Evolutionary conservation across 2,113 vertebrate genomes (phyloP), one percentile per base, ranked within the genome.

Genomic region (Hemiprocne comata): DNA sequence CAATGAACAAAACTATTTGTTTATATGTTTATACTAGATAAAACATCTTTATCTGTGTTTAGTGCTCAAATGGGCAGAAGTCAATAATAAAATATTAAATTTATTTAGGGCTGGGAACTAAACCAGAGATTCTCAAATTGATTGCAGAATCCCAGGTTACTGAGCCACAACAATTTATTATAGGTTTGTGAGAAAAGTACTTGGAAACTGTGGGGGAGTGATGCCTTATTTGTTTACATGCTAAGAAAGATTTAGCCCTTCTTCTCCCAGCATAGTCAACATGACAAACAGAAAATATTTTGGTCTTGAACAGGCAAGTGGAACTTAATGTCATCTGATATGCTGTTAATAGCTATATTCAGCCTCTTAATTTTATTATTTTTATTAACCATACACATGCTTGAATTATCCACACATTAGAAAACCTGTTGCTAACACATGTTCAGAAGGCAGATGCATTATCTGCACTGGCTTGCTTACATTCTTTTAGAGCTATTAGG

Each of bases 371-470:
- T 93, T 86, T 53, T 79, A 79, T 94, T 60, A 2, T 69, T 93
- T 83, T 88, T 73, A 77, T 87, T 93, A 84, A 36, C 3, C 0
- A 2, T 40, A 58, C 6, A 1, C 57, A 80, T 76, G 89, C 90
- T 85, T 91, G 69, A 23, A 51, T 82, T 75, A 84, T 36, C 62
- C 18, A 62, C 83, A 48, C 18, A 40, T 75, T 77, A 55, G 55
- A 84, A 89, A 83, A 94, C 87, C n/a, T 89, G 58, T 82, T 89
- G 46, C 20, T 76, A 85, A 60, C 44, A 66, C 29, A 60, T 73
- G 42, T 81, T 96, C 48, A 74, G 57, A 82, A 82, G 48, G 40
- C 53, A 92, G 61, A 77, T 91, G 84, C 65, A 79, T 93, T 93
- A 81, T 77, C 83, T 91, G 11, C 21, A 92, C 42, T 70, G 53